Percentiles rank a stretch among this genome's conserved stretches.
Evolutionary conservation across 2,113 vertebrate genomes (phyloP).

Genomic region (Marmota monax): DNA sequence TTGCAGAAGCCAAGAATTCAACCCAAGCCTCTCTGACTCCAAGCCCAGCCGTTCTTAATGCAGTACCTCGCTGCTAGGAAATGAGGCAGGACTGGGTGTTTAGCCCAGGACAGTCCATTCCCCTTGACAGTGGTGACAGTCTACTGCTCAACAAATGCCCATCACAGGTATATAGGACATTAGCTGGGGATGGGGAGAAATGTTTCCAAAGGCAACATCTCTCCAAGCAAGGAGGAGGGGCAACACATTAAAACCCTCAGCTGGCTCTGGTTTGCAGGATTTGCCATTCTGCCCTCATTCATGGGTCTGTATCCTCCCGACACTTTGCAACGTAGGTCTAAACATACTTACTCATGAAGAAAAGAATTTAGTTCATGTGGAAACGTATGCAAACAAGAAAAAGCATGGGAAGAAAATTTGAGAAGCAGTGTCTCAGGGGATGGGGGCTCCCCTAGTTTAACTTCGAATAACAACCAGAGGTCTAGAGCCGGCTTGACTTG

Average conservation of each 20-base stretch:
- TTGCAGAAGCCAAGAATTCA: background rate
- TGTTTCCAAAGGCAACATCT: background rate
- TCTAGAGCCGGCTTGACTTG: background rate
- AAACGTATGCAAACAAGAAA: background rate
- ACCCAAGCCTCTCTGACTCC: background rate
- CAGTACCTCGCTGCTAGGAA: fast-evolving
- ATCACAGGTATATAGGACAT: background rate
- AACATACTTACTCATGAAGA: background rate
- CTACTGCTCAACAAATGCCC: background rate
- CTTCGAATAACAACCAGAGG: background rate
- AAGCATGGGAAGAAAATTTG: fast-evolving
- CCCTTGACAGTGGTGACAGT: background rate
- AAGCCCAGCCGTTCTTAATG: background rate
- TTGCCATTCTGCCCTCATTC: background rate
- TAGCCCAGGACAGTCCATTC: no score
- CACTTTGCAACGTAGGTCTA: background rate
- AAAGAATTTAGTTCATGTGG: background rate
- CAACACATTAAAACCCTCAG: background rate
- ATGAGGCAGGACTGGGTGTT: background rate
- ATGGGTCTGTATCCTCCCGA: fast-evolving
- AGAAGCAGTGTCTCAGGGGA: background rate
- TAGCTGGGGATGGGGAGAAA: background rate
- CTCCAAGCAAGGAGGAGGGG: background rate
- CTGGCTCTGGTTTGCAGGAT: background rate
- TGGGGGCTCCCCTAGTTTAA: background rate